phyloP scores from a whole-genome alignment of 2,888 invertebrate genomes.

The Steromphala cineraria region DNA sequence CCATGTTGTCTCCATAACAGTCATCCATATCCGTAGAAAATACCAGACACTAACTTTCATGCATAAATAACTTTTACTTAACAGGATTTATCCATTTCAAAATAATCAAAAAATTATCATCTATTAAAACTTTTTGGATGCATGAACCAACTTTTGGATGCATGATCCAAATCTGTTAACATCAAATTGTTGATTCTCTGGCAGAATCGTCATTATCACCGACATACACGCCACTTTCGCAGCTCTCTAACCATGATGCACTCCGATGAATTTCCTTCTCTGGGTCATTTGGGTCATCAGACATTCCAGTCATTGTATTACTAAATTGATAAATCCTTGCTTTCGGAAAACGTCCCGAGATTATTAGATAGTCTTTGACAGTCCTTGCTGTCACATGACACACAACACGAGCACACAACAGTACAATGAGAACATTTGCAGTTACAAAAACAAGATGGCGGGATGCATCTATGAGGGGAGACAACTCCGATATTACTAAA shows the following conservation, averaged over 20 bases:
- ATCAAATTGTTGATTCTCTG: conserved; percentile 29
- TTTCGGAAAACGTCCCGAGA: conserved; percentile 51
- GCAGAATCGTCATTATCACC: conserved; percentile 42
- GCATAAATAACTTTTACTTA: too few relatives aligned
- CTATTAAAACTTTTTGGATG: too few relatives aligned
- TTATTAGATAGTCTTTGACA: conserved; percentile 55
- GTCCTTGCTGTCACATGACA: conserved; percentile 59
- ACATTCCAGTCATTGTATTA: conserved; percentile 28
- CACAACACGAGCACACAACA: conserved; percentile 52
- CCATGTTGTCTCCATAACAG: too few relatives aligned
- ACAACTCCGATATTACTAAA: conserved; percentile 34
- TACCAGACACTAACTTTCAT: too few relatives aligned
- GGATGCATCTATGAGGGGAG: conserved; percentile 54
- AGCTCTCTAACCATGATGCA: conserved; percentile 66
- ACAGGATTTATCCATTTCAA: too few relatives aligned
- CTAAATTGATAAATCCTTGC: conserved; percentile 47
- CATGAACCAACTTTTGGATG: too few relatives aligned
- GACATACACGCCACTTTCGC: conserved; percentile 67
- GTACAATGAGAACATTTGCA: conserved; percentile 50
- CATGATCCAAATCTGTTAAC: too few relatives aligned
- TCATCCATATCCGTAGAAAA: too few relatives aligned
- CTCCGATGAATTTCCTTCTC: conserved; percentile 57
- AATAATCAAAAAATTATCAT: too few relatives aligned
- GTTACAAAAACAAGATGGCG: conserved; percentile 52
- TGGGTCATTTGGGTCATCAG: conserved; percentile 13